Base-by-base conservation (phyloP, 1,140 invertebrate genomes). In the Trichonephila clavipes region DNA sequence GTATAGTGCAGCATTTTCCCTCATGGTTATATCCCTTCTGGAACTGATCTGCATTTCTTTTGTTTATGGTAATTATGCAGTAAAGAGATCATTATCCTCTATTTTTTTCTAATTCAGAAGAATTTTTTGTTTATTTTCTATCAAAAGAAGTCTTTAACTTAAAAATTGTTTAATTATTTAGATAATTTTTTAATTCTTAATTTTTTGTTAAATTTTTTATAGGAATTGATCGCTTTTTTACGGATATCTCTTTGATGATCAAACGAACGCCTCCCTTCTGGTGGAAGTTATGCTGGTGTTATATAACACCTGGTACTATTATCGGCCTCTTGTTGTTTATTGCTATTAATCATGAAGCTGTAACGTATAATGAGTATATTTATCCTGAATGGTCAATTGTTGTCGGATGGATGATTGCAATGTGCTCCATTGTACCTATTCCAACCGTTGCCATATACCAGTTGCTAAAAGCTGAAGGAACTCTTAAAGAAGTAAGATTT, bases 321-420 rank as follows among this genome's bases (percentile, higher is more conserved):
- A 21, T 93, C 16, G 64, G 83, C 61, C 61, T 94, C 1, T 66
- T 94, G 12, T 19, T 40, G 24, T 94, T 94, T 28, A 94, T 94
- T 82, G 40, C 93, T 1, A 28, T 90, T 10, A 94, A 92, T n/a
- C 94, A 94, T 72, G 64, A 87, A 72, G 18, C 94, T 66, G 81
- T 95, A 19, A 89, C 86, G 3, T 95, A 94, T 90, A 92, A 86
- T 77, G 40, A 69, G 4, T 95, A 95, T 51, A 96, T 97, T 7
- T 98, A 98, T 95, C 98, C 98, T 0, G 95, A 96, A 94, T 98
- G 97, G 97, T 97, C 97, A 0, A 97, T 98, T 95, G 96, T 97
- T 1, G 96, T 98, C n/a, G 97, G 98, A 5, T 98, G 97, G 97
- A 95, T 97, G 3, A 96, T 98, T 69, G 95, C 95, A 2, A 94